These are phyloP conservation scores for Drosophila grimshawi DNA, from an alignment of 1,140 invertebrate species.

Conservation along the genomic window DNA sequence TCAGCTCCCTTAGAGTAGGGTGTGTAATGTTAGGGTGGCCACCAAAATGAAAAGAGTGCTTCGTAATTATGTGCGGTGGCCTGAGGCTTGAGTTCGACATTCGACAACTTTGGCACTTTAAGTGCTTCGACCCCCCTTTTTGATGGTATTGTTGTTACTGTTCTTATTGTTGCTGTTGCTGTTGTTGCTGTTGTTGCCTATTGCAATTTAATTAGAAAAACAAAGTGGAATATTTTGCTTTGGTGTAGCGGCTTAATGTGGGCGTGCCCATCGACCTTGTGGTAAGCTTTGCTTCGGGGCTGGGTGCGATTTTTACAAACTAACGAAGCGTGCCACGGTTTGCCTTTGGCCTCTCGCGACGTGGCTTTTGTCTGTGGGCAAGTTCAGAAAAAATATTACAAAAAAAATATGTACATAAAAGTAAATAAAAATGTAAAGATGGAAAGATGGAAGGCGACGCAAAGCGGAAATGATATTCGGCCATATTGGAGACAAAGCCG, in stretches of 20 bases:
- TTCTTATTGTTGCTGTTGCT: constrained; percentile 2
- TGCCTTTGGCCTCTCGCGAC: constrained; percentile 28
- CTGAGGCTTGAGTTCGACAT: constrained; percentile 1
- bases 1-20: neutral
- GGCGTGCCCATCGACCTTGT: constrained; percentile 10
- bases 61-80: constrained; percentile 35
- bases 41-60: constrained; percentile 17
- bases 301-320: constrained; percentile 15
- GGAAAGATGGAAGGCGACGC: constrained; percentile 26
- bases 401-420: constrained; percentile 25
- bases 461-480: constrained; percentile 72
- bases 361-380: constrained; percentile 4
- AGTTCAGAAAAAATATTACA: constrained; percentile 17
- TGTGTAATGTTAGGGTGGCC: no score
- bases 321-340: constrained; percentile 70
- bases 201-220: constrained; percentile 79
- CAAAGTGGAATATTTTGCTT: constrained; percentile 66
- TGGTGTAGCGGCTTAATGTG: constrained; percentile 38
- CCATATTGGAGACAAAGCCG: constrained; percentile 66
- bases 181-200: constrained; percentile 32
- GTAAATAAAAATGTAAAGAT: constrained; percentile 19
- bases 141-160: neutral
- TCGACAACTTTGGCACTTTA: constrained; percentile 62
- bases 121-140: constrained; percentile 54
- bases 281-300: constrained; percentile 4